Evolutionary conservation across 1,140 invertebrate genomes (phyloP).

Genomic region (Lepidurus apus): DNA sequence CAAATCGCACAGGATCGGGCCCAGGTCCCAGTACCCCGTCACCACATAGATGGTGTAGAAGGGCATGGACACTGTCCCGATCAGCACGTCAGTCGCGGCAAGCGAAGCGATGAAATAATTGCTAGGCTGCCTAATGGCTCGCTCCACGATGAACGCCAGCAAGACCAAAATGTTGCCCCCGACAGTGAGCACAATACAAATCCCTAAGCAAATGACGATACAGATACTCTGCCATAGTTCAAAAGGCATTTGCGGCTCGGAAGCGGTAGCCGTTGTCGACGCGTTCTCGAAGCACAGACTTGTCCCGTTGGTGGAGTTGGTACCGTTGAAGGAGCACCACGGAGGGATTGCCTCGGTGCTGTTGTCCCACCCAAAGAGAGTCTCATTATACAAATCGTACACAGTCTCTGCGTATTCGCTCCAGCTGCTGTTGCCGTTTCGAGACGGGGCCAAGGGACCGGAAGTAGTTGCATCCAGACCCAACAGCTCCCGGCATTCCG

Average conservation of each 20-base stretch:
- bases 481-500: slow-evolving; percentile 54
- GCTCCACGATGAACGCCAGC: slow-evolving; percentile 91
- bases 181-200: slow-evolving; percentile 87
- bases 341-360: slow-evolving; percentile 43
- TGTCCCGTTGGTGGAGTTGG: slow-evolving; percentile 36
- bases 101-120: slow-evolving; percentile 99
- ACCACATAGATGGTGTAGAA: slow-evolving; percentile 95
- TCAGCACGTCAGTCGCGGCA: slow-evolving; percentile 95
- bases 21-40: slow-evolving; percentile 94
- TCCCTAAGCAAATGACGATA: slow-evolving; percentile 79
- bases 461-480: slow-evolving; percentile 37
- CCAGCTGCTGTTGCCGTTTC: slow-evolving; percentile 25
- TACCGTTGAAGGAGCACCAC: slow-evolving; percentile 45
- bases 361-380: slow-evolving; percentile 21
- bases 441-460: slow-evolving; percentile 29
- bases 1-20: slow-evolving; percentile 87
- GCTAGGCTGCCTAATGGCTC: slow-evolving; percentile 94
- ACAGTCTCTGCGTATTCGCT: slow-evolving; percentile 3
- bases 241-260: slow-evolving; percentile 67
- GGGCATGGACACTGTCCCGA: slow-evolving; percentile 91
- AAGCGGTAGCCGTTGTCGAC: slow-evolving; percentile 34
- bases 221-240: slow-evolving; percentile 83
- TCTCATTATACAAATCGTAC: slow-evolving; percentile 24
- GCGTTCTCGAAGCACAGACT: slow-evolving; percentile 42
- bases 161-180: slow-evolving; percentile 95